Base-by-base conservation (phyloP, 1,140 invertebrate species). In the Apocrypta bakeri region DNA sequence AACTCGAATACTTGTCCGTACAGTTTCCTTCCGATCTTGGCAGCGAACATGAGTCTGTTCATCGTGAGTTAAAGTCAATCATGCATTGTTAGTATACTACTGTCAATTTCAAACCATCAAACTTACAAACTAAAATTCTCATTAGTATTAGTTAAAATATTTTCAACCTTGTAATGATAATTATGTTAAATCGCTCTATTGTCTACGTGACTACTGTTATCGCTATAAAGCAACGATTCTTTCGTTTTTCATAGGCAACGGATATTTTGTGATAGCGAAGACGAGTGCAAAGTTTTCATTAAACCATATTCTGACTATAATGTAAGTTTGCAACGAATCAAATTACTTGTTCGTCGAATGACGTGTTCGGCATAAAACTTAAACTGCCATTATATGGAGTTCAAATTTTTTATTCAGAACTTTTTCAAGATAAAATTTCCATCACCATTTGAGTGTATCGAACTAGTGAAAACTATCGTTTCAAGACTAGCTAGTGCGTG, bases 11-110 rank as follows among this genome's bases (percentile, higher is more conserved):
- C 85, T 95, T 95, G 85, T 96, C 95, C 68, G 94, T 94, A 93
- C 98, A 98, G 89, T 95, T 95, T 91, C 97, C 98, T 85, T 94
- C 93, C 83, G 94, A 94, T 91, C 95, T 94, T 84, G 96, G 95
- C 88, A 97, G 92, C 87, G 94, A 94, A 93, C 98, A 99, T 89
- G 95, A 94, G 91, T 96, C 97, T 93, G 89, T 88, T 86, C 88
- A 88, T 88, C 79, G 87, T 27, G 11, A 81, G 71, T 88, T 84
- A 85, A 90, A 91, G 86, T 76, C 88, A 74, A 88, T 75, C 90
- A 90, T 92, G 91, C 91, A 88, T 4, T 78, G 84, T 91, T 89
- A 89, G 84, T 84, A 76, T 64, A 56, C 73, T n/a, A 82, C 40
- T 1, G 9, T 29, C 2, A 76, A 73, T 71, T 1, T 42, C 56